Evolutionary conservation across 2,888 invertebrate species (phyloP).

Genomic region (Auanema sp.): DNA sequence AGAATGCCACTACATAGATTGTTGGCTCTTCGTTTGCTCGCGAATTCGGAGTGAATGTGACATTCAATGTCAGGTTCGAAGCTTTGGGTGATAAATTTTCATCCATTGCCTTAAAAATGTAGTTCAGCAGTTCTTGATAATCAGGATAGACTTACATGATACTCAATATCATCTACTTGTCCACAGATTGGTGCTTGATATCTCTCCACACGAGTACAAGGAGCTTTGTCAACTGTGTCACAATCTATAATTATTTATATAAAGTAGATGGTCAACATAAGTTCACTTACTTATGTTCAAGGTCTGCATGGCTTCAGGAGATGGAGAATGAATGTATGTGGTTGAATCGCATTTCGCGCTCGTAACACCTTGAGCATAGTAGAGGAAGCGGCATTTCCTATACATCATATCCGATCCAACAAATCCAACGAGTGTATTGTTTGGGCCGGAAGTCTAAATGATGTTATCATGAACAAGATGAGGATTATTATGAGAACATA

Average conservation of each 20-base stretch:
- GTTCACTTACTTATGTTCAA: constrained; percentile 42
- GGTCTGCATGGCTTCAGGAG: constrained; percentile 32
- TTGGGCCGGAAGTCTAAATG: constrained; percentile 20
- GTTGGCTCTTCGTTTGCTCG: constrained; percentile 32
- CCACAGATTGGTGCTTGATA: constrained; percentile 51
- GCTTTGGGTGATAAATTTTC: constrained; percentile 24
- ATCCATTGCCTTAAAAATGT: constrained; percentile 20
- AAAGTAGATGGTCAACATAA: neutral
- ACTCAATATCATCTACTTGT: constrained; percentile 33
- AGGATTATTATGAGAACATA: constrained; percentile 20
- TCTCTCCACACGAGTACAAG: constrained; percentile 31
- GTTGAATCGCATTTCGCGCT: constrained; percentile 35
- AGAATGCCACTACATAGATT: constrained; percentile 54
- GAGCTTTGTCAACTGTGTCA: constrained; percentile 48
- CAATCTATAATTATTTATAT: constrained; percentile 42
- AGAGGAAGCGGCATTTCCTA: constrained; percentile 50
- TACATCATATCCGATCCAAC: constrained; percentile 57
- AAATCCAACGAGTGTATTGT: constrained; percentile 31
- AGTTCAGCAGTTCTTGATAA: neutral
- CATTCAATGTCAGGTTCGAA: constrained; percentile 45
- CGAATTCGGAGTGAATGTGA: constrained; percentile 45
- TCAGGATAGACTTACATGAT: constrained; percentile 1
- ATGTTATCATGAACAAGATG: neutral
- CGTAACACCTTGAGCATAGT: constrained; percentile 34
- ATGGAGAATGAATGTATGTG: constrained; percentile 34